Conservation (phyloP, 2,113 vertebrate genomes). For the Urocynchramus pylzowi region DNA sequence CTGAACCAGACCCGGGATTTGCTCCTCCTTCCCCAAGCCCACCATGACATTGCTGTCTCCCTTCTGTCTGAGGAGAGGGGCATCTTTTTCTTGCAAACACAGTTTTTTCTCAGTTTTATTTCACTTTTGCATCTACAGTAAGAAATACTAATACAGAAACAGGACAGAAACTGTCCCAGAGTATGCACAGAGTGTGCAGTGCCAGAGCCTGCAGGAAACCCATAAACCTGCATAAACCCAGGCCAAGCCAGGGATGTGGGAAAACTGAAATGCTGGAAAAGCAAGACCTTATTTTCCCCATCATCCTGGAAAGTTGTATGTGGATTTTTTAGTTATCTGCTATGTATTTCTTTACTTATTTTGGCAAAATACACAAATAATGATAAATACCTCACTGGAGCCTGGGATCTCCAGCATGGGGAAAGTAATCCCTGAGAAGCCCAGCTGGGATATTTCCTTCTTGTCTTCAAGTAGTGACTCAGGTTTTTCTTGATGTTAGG, state of each 20-base stretch:
- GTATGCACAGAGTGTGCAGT: background rate
- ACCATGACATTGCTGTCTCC: accelerated
- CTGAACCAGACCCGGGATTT: accelerated
- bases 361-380: background rate
- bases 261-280: background rate
- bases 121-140: background rate
- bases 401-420: accelerated
- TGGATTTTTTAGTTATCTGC: background rate
- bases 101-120: background rate
- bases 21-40: background rate
- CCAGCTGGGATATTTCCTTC: too few species aligned
- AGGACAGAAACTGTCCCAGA: background rate
- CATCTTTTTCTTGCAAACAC: background rate
- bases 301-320: background rate
- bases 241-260: background rate
- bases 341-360: background rate
- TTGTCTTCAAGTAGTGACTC: background rate
- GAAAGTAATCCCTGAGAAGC: background rate
- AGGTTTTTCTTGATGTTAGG: background rate
- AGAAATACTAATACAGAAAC: background rate
- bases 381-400: too few species aligned
- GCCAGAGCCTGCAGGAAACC: background rate
- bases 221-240: background rate
- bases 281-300: background rate
- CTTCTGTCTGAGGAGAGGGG: accelerated